These are phyloP conservation scores for Sciurus carolinensis DNA, from an alignment of 2,797 vertebrate genomes.

Conservation along the genomic window DNA sequence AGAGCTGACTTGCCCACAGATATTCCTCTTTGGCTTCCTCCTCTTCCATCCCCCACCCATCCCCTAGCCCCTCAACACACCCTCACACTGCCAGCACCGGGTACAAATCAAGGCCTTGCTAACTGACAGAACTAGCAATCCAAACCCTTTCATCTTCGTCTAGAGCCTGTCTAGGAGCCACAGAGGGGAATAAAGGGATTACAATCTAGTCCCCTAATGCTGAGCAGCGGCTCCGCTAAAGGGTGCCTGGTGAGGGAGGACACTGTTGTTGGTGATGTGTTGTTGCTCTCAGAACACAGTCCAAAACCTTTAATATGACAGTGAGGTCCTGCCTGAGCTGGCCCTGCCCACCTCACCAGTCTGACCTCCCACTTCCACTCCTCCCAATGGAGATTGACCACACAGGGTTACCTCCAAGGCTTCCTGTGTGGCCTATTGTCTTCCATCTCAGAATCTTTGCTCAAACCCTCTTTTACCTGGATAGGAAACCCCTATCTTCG, in stretches of 20 bases:
- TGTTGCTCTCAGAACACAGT: not conserved
- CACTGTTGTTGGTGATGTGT: rapidly evolving
- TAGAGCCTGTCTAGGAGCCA: not conserved
- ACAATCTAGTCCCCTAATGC: not conserved
- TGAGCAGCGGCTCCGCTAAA: not conserved
- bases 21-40: not conserved
- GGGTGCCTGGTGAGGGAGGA: not conserved
- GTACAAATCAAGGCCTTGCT: not conserved
- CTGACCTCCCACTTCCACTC: not conserved
- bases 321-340: not conserved
- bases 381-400: not conserved
- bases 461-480: not conserved
- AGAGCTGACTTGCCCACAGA: not conserved
- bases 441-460: not conserved
- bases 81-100: not conserved
- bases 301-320: not conserved
- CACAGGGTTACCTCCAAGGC: not conserved
- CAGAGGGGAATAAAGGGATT: not conserved
- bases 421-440: not conserved
- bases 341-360: not conserved
- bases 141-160: not conserved
- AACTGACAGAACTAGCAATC: not conserved
- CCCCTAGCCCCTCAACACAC: too few species aligned
- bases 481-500: not conserved
- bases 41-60: not conserved